phyloP scores from a whole-genome alignment of 1,140 invertebrate species.

The Cepaea nemoralis region DNA sequence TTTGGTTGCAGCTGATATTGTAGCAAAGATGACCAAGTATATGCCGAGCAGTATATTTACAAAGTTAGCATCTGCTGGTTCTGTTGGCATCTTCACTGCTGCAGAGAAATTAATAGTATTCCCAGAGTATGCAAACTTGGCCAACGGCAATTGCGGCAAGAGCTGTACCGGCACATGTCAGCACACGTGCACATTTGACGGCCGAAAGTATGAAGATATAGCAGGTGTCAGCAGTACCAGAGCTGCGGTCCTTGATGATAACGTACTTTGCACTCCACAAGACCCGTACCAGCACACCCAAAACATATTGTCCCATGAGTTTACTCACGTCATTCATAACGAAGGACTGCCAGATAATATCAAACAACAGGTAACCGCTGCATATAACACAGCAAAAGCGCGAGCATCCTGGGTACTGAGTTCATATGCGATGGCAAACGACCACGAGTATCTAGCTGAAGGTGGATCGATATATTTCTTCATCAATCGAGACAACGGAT shows the following conservation, averaged over 20 bases:
- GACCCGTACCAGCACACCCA: slow-evolving; percentile 55
- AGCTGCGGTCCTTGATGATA: slow-evolving; percentile 54
- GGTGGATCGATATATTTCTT: no score
- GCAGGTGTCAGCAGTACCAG: slow-evolving; percentile 49
- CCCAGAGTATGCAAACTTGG: slow-evolving; percentile 42
- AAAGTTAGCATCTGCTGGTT: slow-evolving; percentile 5
- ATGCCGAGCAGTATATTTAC: slow-evolving; percentile 45
- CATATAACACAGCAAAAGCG: slow-evolving; percentile 42
- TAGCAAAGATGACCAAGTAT: slow-evolving; percentile 41
- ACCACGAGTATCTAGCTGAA: slow-evolving; percentile 53
- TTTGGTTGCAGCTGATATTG: neutral
- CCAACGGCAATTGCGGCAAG: slow-evolving; percentile 26
- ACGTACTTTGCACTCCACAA: slow-evolving; percentile 53
- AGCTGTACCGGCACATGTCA: slow-evolving; percentile 43
- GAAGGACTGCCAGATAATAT: slow-evolving; percentile 43
- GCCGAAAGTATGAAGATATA: slow-evolving; percentile 51
- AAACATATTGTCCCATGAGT: slow-evolving; percentile 63
- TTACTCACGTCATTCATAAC: slow-evolving; percentile 57
- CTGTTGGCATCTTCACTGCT: slow-evolving; percentile 44
- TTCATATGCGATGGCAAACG: slow-evolving; percentile 52
- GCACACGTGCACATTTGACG: slow-evolving; percentile 58
- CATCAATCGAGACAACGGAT: no score
- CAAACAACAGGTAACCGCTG: slow-evolving; percentile 39
- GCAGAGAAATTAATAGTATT: slow-evolving; percentile 43
- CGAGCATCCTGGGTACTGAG: slow-evolving; percentile 36